Conservation (phyloP, 2,888 invertebrate genomes). For the Schizotus pectinicornis region DNA sequence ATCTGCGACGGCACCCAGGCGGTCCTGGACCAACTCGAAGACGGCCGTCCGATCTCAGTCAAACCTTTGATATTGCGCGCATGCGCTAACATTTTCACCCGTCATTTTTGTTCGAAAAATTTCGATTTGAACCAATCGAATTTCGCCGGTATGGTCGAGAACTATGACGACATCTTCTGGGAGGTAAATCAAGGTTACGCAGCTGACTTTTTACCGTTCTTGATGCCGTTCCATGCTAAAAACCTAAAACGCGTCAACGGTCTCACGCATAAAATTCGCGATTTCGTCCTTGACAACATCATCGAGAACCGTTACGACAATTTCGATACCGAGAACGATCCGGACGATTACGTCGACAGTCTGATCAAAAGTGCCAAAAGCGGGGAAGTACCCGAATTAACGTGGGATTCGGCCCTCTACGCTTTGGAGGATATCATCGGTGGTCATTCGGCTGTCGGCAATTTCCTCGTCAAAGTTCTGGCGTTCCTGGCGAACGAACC, state of each 20-base stretch:
- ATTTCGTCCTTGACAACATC: conserved; percentile 62
- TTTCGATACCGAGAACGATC: conserved; percentile 44
- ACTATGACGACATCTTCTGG: conserved; percentile 70
- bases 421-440: conserved; percentile 60
- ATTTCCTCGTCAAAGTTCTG: conserved; percentile 66
- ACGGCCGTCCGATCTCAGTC: conserved; percentile 34
- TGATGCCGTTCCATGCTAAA: conserved; percentile 62
- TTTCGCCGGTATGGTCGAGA: conserved; percentile 61
- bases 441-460: conserved; percentile 70
- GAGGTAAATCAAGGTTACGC: conserved; percentile 73
- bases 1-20: conserved; percentile 57
- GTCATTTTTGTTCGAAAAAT: conserved; percentile 65
- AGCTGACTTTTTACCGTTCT: conserved; percentile 69
- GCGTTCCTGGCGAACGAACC: conserved; percentile 63
- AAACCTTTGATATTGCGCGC: conserved; percentile 61
- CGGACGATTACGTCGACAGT: conserved; percentile 66
- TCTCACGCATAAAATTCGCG: conserved; percentile 62
- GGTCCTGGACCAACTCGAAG: conserved; percentile 48
- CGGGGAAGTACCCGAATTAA: conserved; percentile 54
- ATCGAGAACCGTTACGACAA: conserved; percentile 59
- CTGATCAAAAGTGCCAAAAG: conserved; percentile 63
- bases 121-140: conserved; percentile 58
- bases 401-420: conserved; percentile 63
- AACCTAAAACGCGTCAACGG: conserved; percentile 61
- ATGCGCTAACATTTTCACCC: conserved; percentile 67